phyloP scores from a whole-genome alignment of 2,888 invertebrate genomes.

The Lithodes maja region DNA sequence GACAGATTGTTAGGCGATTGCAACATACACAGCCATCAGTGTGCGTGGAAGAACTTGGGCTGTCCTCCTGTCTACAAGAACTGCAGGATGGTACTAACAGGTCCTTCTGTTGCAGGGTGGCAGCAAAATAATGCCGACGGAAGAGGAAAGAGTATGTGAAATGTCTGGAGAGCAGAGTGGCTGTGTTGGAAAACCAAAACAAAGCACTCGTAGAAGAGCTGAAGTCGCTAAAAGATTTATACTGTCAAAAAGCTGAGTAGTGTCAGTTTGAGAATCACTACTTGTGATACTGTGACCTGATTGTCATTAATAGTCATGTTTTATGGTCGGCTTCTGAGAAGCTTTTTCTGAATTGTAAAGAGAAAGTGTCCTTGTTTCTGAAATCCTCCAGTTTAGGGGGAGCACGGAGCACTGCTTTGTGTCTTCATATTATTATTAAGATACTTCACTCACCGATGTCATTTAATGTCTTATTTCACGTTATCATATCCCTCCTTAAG shows the following conservation, averaged over 20 bases:
- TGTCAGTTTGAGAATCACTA: conserved; percentile 55
- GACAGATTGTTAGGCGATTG: no score
- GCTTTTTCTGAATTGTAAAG: conserved; percentile 34
- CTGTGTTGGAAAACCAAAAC: conserved; percentile 99
- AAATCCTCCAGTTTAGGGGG: conserved; percentile 27
- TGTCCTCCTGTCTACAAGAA: no score
- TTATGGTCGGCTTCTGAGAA: conserved; percentile 55
- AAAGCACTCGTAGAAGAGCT: conserved; percentile 99
- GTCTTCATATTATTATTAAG: conserved; percentile 22
- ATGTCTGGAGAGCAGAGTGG: conserved; percentile 99
- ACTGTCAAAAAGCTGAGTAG: conserved; percentile 89
- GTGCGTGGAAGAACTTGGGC: no score
- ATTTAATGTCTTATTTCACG: conserved; percentile 21
- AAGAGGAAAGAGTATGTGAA: conserved; percentile 99
- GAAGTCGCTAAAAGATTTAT: conserved; percentile 97
- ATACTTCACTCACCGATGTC: conserved; percentile 9
- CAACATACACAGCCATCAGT: no score
- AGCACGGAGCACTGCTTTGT: conserved; percentile 38
- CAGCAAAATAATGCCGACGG: conserved; percentile 97
- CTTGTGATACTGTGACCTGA: conserved; percentile 65
- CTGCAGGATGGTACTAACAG: neutral
- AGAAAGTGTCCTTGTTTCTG: conserved; percentile 66
- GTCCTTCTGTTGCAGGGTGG: conserved; percentile 82
- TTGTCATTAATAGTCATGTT: conserved; percentile 43
- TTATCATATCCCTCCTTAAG: neutral